These are phyloP conservation scores for Hapalemur alaotrensis DNA, from an alignment of 2,797 vertebrate genomes.

Conservation along the genomic window DNA sequence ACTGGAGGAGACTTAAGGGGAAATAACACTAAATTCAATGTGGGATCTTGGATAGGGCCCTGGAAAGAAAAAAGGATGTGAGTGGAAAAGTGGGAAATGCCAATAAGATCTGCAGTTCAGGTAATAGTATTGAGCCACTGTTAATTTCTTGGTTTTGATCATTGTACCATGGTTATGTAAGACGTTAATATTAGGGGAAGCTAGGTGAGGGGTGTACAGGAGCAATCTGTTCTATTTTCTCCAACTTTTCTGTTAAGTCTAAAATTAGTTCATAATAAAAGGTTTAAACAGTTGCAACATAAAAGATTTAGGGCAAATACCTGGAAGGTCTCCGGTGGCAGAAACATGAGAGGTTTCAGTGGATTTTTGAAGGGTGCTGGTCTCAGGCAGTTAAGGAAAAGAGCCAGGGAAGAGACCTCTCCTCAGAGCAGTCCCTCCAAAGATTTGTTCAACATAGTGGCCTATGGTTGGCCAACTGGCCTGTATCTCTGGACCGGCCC, in stretches of 20 bases:
- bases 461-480: background rate
- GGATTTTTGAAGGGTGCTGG: slow-evolving; percentile 25
- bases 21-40: background rate
- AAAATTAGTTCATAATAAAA: slow-evolving; percentile 72
- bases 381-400: slow-evolving; percentile 14
- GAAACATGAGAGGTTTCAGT: slow-evolving; percentile 6
- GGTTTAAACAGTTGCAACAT: slow-evolving; percentile 51
- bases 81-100: background rate
- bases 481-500: background rate
- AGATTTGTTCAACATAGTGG: background rate
- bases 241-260: slow-evolving; percentile 51
- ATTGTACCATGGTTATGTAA: slow-evolving; percentile 57
- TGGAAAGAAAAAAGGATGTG: background rate
- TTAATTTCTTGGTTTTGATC: slow-evolving; percentile 32
- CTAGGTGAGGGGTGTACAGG: slow-evolving; percentile 17
- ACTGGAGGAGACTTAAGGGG: background rate
- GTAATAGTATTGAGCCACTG: background rate
- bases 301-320: slow-evolving; percentile 55
- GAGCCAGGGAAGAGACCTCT: background rate
- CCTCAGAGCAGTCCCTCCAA: background rate
- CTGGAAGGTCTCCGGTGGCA: slow-evolving; percentile 36
- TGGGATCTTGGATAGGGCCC: background rate
- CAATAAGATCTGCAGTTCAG: background rate
- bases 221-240: slow-evolving; percentile 58
- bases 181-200: slow-evolving; percentile 58